Evolutionary conservation across 2,113 vertebrate species (phyloP).

Genomic region (Lipotes vexillifer): DNA sequence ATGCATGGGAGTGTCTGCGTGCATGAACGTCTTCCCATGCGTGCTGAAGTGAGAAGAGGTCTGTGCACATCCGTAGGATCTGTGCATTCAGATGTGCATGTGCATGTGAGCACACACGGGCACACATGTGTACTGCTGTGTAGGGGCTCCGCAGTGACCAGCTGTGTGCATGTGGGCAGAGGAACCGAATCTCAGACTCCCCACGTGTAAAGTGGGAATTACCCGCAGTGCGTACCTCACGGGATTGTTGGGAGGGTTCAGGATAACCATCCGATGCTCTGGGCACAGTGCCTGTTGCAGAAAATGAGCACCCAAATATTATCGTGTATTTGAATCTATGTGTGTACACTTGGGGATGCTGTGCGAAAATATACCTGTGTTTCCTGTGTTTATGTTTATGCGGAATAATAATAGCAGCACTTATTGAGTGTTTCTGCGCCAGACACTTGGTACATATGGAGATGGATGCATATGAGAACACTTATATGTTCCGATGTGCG

Average conservation of each 20-base stretch:
- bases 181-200: neutral
- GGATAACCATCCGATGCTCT: neutral
- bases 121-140: accelerated
- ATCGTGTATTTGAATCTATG: neutral
- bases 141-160: neutral
- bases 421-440: neutral
- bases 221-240: neutral
- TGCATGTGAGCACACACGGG: accelerated
- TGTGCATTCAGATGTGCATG: neutral
- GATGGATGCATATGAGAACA: neutral
- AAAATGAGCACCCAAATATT: neutral
- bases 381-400: neutral
- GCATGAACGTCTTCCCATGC: neutral
- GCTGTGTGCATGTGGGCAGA: neutral
- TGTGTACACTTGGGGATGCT: neutral
- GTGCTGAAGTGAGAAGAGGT: neutral
- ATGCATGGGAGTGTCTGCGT: neutral
- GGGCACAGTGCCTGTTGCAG: neutral
- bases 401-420: neutral
- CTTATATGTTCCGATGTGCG: neutral
- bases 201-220: neutral
- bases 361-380: neutral
- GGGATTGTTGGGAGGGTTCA: accelerated
- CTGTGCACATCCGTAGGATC: too few species aligned
- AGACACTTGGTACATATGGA: neutral